These are phyloP conservation scores for Philonicus albiceps DNA, from an alignment of 2,888 invertebrate genomes.

Conservation along the genomic window DNA sequence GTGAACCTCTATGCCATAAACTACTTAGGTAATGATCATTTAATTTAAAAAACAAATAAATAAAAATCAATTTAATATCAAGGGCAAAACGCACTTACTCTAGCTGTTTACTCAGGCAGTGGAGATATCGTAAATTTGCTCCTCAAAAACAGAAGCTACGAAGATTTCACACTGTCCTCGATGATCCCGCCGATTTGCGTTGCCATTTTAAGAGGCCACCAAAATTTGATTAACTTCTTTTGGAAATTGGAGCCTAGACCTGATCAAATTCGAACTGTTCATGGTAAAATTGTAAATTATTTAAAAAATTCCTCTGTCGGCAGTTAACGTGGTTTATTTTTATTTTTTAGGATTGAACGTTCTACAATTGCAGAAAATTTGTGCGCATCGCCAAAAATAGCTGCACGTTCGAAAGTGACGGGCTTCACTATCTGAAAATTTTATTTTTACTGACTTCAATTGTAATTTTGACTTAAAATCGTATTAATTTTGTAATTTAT, in stretches of 20 bases:
- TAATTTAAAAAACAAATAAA: not conserved
- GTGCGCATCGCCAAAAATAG: not conserved
- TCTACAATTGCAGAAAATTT: not conserved
- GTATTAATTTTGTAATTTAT: not conserved
- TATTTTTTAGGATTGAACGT: not conserved
- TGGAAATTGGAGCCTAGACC: not conserved
- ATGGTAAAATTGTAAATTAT: slow-evolving; percentile 51
- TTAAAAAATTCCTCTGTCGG: not conserved
- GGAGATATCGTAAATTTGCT: slow-evolving; percentile 54
- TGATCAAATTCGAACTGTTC: slow-evolving; percentile 53
- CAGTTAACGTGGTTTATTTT: not conserved
- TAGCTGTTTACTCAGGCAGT: slow-evolving; percentile 57
- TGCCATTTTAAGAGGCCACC: slow-evolving; percentile 54
- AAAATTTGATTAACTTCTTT: slow-evolving; percentile 54
- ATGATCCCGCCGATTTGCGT: slow-evolving; percentile 60
- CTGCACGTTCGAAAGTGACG: not conserved
- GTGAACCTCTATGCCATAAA: slow-evolving; percentile 57
- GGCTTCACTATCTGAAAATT: not conserved
- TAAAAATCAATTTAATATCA: not conserved
- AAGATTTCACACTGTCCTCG: slow-evolving; percentile 59
- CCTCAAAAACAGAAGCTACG: slow-evolving; percentile 54
- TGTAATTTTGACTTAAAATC: not conserved
- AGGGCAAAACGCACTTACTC: slow-evolving; percentile 61
- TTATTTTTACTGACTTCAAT: not conserved
- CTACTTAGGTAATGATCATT: slow-evolving; percentile 54